A percentile compares a stretch with the other conserved stretches of the same genome.
Conservation (phyloP, 2,113 vertebrate genomes). For the Stictonetta naevosa region DNA sequence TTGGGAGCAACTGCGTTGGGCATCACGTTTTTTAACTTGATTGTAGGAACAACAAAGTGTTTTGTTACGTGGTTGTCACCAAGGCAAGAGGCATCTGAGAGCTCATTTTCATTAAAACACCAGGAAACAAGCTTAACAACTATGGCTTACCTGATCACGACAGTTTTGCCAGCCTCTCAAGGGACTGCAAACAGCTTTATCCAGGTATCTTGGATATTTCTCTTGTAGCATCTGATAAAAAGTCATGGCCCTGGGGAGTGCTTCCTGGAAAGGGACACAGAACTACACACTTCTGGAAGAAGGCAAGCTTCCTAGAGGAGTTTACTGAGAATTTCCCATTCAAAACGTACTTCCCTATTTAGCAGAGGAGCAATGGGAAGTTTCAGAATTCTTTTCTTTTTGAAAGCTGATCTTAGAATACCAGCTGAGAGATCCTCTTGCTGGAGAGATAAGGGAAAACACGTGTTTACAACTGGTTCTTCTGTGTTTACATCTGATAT, state of each 20-base stretch:
- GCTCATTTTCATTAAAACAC: background rate
- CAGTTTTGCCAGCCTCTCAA: background rate
- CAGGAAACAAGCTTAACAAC: background rate
- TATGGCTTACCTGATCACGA: background rate
- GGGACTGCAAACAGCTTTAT: background rate
- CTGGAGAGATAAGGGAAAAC: background rate
- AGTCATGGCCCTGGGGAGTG: background rate
- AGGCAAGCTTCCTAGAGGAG: background rate
- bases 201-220: background rate
- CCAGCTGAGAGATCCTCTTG: background rate
- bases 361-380: background rate
- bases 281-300: background rate
- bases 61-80: background rate
- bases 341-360: background rate
- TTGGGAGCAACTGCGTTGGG: background rate
- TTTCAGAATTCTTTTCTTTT: background rate
- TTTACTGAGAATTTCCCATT: background rate
- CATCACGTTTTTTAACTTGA: background rate
- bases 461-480: background rate
- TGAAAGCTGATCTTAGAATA: background rate
- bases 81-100: background rate
- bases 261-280: background rate
- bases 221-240: background rate
- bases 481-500: background rate
- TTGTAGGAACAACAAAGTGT: background rate